Evolutionary conservation across 2,888 invertebrate genomes (phyloP), one percentile per base, ranked within the genome.

Genomic region (Aelia acuminata): DNA sequence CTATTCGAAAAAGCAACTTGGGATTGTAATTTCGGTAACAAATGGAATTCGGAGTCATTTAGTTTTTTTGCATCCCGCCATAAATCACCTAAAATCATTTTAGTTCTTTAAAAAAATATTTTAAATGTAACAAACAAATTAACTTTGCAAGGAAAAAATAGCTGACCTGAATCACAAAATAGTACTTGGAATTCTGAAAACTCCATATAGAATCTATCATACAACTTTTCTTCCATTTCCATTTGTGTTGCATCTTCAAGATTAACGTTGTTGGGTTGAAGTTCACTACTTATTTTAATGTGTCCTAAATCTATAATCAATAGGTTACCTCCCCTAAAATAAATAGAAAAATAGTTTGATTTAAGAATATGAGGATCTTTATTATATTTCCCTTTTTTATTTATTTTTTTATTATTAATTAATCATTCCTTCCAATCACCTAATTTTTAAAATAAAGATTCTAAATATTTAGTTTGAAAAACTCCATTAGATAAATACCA

Each of bases 201-300:
- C 90, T 95, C 95, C 2, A 96, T 93, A 90, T 95, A 95, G 86
- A 96, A 93, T 90, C 96, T 93, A 90, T 97, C 96, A 91, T 97
- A 97, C 15, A 97, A 93, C 85, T 95, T 94, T 91, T 96, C 96
- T 91, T 97, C 96, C 88, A 97, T 92, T 92, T 97, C 97, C 94
- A 96, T 96, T 91, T 96, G 95, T 0, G 96, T 96, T 0, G 95
- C 95, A 91, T 96, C 95, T 92, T 96, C 96, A 1, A 96, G 92
- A 18, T 94, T 94, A 86, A 95, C 92, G 90, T 95, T 94, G 0
- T 94, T 92, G 0, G 95, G 95, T 91, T 96, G 96, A 87, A 96
- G 92, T 91, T 97, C 96, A 22, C 96, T 96, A 91, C 94, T 94
- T 13, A 96, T 92, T 53, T 94, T 93, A 89, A 96, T 93, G 85